A percentile compares a stretch with the other conserved stretches of the same genome.
Conservation (phyloP, 2,113 vertebrate genomes). For the Megaceryle torquata region DNA sequence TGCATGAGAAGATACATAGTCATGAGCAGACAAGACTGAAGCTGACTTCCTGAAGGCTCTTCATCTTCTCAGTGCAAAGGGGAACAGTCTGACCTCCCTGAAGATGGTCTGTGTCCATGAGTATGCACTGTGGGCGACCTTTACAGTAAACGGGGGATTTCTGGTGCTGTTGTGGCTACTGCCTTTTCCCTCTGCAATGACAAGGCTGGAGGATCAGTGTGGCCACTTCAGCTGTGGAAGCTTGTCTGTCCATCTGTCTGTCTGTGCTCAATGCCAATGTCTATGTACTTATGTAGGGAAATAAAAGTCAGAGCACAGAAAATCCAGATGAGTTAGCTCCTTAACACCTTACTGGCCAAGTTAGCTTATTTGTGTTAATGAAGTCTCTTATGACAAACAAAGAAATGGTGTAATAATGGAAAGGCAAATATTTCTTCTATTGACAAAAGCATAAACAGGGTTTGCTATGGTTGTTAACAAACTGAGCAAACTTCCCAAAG, state of each 20-base stretch:
- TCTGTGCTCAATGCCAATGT: not conserved
- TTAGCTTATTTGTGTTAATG: not conserved
- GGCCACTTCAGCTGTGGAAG: not conserved
- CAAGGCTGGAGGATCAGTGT: not conserved
- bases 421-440: not conserved
- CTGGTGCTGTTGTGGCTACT: not conserved
- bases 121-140: not conserved
- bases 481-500: not conserved
- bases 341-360: not conserved
- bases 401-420: not conserved
- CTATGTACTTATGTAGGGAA: not conserved
- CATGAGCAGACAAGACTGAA: not conserved
- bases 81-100: not conserved
- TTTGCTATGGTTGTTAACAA: not conserved
- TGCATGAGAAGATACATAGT: not conserved
- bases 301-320: not conserved
- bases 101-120: not conserved
- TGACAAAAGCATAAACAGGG: not conserved
- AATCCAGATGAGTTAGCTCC: not conserved
- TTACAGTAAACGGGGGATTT: fast-evolving
- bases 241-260: not conserved
- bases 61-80: not conserved
- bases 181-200: not conserved
- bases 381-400: not conserved
- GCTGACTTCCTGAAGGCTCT: not conserved